Evolutionary conservation across 2,888 invertebrate species (phyloP).

Genomic region (Pemphredon lugubris): DNA sequence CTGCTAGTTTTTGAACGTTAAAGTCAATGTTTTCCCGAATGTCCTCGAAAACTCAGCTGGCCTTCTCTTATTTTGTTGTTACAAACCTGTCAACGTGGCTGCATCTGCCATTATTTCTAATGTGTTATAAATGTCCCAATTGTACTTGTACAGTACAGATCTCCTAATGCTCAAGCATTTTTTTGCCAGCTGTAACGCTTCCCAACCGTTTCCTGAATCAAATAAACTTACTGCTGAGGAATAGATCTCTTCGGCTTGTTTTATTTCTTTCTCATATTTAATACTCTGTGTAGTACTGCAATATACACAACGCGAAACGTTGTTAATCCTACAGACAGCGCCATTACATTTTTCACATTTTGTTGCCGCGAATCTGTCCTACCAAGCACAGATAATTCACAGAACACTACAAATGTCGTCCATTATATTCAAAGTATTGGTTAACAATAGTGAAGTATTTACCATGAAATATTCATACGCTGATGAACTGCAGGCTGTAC

Average conservation of each 20-base stretch:
- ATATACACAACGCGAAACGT: constrained; percentile 73
- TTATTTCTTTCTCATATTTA: constrained; percentile 70
- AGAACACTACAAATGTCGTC: not conserved
- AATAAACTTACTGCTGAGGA: constrained; percentile 60
- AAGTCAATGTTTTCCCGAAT: no score
- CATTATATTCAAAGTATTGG: not conserved
- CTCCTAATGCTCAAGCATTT: constrained; percentile 81
- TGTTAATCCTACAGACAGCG: constrained; percentile 58
- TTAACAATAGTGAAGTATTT: constrained; percentile 33
- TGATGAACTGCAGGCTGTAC: constrained; percentile 85
- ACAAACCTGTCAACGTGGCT: constrained; percentile 82
- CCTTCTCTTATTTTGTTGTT: no score
- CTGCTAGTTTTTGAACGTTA: no score
- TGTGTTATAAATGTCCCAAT: constrained; percentile 81
- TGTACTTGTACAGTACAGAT: constrained; percentile 82
- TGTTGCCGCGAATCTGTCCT: constrained; percentile 80
- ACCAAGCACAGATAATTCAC: constrained; percentile 8
- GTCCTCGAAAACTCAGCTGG: no score
- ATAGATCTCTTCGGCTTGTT: constrained; percentile 74
- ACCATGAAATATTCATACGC: constrained; percentile 71
- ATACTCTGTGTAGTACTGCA: constrained; percentile 68
- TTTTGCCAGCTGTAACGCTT: constrained; percentile 80
- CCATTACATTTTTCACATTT: constrained; percentile 80
- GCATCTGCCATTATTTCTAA: constrained; percentile 82
- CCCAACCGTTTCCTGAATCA: constrained; percentile 68